Percentiles rank a stretch among this genome's conserved stretches.
These are phyloP conservation scores for Chironex yamaguchii DNA, from an alignment of 30 jellyfish, hydroid and myxozoan genomes.

Conservation along the genomic window DNA sequence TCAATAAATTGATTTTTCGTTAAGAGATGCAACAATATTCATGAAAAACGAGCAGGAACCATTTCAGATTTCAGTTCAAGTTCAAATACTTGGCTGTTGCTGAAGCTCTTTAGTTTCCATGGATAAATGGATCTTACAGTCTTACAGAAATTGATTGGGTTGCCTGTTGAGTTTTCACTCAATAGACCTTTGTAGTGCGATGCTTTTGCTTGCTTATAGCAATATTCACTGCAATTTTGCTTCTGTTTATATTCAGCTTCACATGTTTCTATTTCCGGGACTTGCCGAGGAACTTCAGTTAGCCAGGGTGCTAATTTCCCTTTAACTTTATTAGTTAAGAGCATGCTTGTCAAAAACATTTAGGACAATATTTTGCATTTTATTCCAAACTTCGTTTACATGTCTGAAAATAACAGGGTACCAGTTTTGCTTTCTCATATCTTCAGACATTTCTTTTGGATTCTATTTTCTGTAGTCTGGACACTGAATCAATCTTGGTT, in stretches of 20 bases:
- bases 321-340: constrained; percentile 40
- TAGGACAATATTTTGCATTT: constrained; percentile 26
- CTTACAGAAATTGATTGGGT: constrained; percentile 48
- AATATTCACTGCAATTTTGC: neutral
- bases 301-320: constrained; percentile 79
- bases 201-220: constrained; percentile 44
- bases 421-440: neutral
- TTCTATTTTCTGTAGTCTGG: constrained; percentile 19
- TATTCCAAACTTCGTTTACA: neutral
- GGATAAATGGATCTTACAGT: neutral
- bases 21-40: constrained; percentile 20
- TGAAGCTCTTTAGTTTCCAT: neutral
- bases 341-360: constrained; percentile 67
- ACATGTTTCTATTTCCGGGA: constrained; percentile 3
- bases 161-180: constrained; percentile 46
- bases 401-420: neutral
- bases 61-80: constrained; percentile 30
- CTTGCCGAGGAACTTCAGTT: constrained; percentile 18
- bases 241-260: constrained; percentile 11
- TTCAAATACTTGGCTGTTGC: constrained; percentile 3
- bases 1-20: constrained; percentile 32
- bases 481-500: constrained; percentile 25
- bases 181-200: constrained; percentile 25
- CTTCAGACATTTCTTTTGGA: constrained; percentile 8
- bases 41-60: constrained; percentile 43